Percentiles rank a stretch among this genome's conserved stretches.
phyloP scores from a whole-genome alignment of 2,113 vertebrate species.

The Tautogolabrus adspersus region DNA sequence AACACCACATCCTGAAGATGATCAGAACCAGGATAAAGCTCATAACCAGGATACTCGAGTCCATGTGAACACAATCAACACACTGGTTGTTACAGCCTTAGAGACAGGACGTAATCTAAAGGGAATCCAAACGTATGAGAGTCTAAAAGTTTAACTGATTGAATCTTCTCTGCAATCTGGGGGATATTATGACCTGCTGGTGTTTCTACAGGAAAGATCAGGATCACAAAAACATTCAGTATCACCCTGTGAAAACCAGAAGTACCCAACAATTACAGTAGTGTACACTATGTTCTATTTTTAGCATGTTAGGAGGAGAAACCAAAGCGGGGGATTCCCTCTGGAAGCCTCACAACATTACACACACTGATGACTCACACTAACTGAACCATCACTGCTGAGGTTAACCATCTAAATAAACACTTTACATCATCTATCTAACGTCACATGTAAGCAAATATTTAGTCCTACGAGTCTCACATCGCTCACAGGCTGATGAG shows the following conservation, averaged over 20 bases:
- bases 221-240: not conserved
- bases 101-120: no score
- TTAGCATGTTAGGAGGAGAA: not conserved
- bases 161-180: no score
- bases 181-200: not conserved
- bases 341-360: not conserved
- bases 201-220: not conserved
- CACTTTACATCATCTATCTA: not conserved
- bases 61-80: no score
- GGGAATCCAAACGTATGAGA: not conserved
- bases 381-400: not conserved
- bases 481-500: not conserved
- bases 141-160: not conserved
- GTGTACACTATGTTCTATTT: not conserved
- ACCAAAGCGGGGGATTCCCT: not conserved
- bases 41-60: no score
- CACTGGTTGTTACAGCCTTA: no score
- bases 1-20: no score
- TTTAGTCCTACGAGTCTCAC: not conserved
- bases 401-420: not conserved
- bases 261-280: not conserved
- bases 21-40: no score
- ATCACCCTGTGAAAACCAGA: not conserved
- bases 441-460: not conserved
- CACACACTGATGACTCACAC: conserved; percentile 13